Evolutionary conservation across 2,797 vertebrate species (phyloP), one percentile per base, ranked within the genome.

Genomic region (Poeciliopsis infans): DNA sequence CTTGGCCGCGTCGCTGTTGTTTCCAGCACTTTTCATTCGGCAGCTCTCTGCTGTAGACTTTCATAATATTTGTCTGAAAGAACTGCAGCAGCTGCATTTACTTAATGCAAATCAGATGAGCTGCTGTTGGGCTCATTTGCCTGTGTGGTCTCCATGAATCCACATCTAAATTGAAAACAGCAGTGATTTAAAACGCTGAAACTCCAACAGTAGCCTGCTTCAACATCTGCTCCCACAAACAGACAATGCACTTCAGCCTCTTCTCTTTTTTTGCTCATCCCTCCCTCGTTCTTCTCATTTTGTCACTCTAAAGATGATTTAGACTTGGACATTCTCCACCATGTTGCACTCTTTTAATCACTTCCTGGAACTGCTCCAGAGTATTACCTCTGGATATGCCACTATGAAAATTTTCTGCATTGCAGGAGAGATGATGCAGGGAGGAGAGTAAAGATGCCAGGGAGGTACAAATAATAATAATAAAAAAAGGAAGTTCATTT

Each of bases 341-440:
- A 78, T 61, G 74, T 88, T 76, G 76, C 82, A 85, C 77, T 81
- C 68, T 79, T 86, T 78, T 87, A 89, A 93, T 90, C 86, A 80
- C 85, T 86, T 72, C 53, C 87, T 85, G 87, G 89, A 61, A 57
- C n/a, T 75, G 79, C 90, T 82, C 88, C 87, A 39, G 81, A 77
- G 70, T 77, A 69, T 47, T 10, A 55, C 64, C 51, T 68, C 81
- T 76, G 55, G 75, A 47, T 46, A 46, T n/a, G 64, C 55, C 57
- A 41, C 79, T 59, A 70, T 83, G 46, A 77, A 89, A 89, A 88
- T 59, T 61, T 61, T 81, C 91, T 91, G 88, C 92, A 91, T 78
- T 91, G 86, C 90, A 90, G 87, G 51, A 85, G 57, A 75, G 75
- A 61, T 51, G 0, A 46, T 57, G 64, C 59, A 73, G 53, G 79